Percentiles rank a stretch among this genome's conserved stretches.
These are phyloP conservation scores for Thunnus albacares DNA, from an alignment of 2,797 vertebrate species.

Conservation along the genomic window DNA sequence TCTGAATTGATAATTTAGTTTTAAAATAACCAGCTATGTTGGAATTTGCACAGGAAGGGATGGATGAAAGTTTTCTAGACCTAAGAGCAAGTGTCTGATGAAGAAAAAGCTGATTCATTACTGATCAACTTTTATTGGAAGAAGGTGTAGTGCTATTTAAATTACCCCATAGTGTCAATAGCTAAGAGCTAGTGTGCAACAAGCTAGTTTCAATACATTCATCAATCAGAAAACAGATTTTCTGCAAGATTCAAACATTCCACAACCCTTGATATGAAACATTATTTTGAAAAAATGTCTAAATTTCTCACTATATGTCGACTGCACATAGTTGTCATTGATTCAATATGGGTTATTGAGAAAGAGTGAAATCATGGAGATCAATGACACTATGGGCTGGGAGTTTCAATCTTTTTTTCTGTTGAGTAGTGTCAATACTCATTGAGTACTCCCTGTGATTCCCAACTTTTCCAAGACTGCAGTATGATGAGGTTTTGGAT, in stretches of 20 bases:
- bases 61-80: not conserved
- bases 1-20: not conserved
- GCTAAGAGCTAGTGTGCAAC: slow-evolving; percentile 42
- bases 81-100: not conserved
- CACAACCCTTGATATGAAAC: slow-evolving; percentile 6
- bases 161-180: not conserved
- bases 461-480: not conserved
- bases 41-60: not conserved
- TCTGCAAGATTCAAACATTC: not conserved
- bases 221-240: slow-evolving; percentile 27
- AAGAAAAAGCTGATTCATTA: not conserved
- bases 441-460: slow-evolving; percentile 1
- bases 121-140: not conserved
- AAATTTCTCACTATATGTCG: not conserved
- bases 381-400: not conserved
- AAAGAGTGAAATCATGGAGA: not conserved
- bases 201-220: slow-evolving; percentile 51
- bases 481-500: not conserved
- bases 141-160: slow-evolving; percentile 44
- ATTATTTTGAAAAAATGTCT: not conserved
- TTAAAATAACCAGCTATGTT: not conserved
- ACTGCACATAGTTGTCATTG: not conserved
- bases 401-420: not conserved
- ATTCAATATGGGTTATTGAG: not conserved
- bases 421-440: not conserved